Conservation (phyloP, 1,140 invertebrate species). For the Calliopsis andreniformis region DNA sequence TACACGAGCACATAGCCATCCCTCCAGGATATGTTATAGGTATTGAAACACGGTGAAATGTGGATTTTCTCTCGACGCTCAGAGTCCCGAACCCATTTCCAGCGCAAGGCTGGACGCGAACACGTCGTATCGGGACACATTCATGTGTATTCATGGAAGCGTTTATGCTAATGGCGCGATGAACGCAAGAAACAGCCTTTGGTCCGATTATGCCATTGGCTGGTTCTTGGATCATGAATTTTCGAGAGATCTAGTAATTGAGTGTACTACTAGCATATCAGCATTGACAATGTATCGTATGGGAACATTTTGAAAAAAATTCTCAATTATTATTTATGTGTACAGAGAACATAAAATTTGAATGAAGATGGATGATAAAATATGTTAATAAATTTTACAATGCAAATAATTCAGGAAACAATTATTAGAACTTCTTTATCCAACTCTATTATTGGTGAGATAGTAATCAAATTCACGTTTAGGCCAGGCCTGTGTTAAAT, state of each 20-base stretch:
- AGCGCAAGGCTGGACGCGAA: background rate
- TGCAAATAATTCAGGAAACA: too few species aligned
- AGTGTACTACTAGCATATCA: too few species aligned
- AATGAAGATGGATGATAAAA: too few species aligned
- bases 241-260: background rate
- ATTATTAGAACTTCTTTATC: too few species aligned
- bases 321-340: too few species aligned
- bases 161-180: conserved; percentile 25
- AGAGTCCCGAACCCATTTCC: conserved; percentile 24
- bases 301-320: too few species aligned
- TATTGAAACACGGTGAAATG: background rate
- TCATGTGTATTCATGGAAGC: conserved; percentile 8
- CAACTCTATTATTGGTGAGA: too few species aligned
- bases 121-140: background rate
- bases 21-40: conserved; percentile 6
- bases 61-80: background rate
- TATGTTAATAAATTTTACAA: too few species aligned
- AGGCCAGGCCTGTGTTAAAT: too few species aligned
- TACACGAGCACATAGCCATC: too few species aligned
- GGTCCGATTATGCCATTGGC: background rate
- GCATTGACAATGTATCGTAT: too few species aligned
- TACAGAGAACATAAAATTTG: background rate
- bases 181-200: background rate
- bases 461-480: too few species aligned
- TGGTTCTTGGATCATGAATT: background rate